Percentiles rank a stretch among this genome's conserved stretches.
These are phyloP conservation scores for Salmo trutta DNA, from an alignment of 2,797 vertebrate species.

Conservation along the genomic window DNA sequence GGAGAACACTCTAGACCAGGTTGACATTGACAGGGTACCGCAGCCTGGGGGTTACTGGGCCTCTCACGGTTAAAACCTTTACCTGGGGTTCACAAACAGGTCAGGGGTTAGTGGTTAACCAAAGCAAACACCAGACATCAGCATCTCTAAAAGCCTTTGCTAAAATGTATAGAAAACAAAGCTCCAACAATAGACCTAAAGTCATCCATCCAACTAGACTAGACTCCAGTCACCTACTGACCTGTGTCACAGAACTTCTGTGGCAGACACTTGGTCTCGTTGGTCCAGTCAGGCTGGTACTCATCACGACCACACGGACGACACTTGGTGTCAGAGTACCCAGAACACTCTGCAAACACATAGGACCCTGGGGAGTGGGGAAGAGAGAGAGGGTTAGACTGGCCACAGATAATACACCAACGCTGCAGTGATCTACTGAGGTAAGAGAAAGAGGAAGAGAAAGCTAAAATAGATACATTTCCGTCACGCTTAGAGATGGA, in stretches of 20 bases:
- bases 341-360: constrained; percentile 77
- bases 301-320: constrained; percentile 77
- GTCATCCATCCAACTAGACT: neutral
- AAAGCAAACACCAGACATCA: neutral
- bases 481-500: constrained; percentile 8
- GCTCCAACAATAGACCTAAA: neutral
- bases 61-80: constrained; percentile 79
- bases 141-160: neutral
- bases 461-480: constrained; percentile 14
- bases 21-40: constrained; percentile 82
- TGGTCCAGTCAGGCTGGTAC: constrained; percentile 87
- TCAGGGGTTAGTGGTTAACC: neutral
- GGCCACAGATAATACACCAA: neutral
- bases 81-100: constrained; percentile 62
- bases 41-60: constrained; percentile 73
- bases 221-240: constrained; percentile 61
- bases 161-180: neutral
- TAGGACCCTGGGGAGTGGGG: constrained; percentile 74
- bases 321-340: constrained; percentile 73
- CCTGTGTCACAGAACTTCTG: constrained; percentile 89
- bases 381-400: constrained; percentile 21
- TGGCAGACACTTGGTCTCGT: constrained; percentile 74
- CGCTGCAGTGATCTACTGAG: neutral
- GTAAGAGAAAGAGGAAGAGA: constrained; percentile 16
- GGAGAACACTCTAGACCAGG: constrained; percentile 81